These are phyloP conservation scores for Scelioninae gen. 1 DNA, from an alignment of 2,888 invertebrate species.

Conservation along the genomic window DNA sequence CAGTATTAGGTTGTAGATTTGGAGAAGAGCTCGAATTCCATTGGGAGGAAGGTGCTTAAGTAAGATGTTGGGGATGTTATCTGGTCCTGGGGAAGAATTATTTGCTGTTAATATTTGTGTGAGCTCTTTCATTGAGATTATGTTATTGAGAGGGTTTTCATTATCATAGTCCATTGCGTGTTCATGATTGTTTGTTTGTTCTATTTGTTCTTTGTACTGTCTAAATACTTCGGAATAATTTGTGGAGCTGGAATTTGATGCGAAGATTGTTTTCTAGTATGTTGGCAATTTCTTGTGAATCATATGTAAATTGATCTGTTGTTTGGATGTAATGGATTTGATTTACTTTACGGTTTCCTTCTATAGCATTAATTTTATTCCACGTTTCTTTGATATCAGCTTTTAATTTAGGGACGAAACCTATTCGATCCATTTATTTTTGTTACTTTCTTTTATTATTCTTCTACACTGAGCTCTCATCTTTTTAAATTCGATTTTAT, in stretches of 20 bases:
- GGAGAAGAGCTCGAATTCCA: conserved; percentile 15
- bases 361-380: conserved; percentile 9
- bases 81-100: not conserved
- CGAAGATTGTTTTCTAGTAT: conserved; percentile 8
- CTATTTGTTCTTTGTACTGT: not conserved
- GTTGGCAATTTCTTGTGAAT: conserved; percentile 2
- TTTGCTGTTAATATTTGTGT: not conserved
- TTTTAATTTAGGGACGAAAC: not conserved
- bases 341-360: not conserved
- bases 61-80: conserved; percentile 44
- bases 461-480: not conserved
- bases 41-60: conserved; percentile 51
- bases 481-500: conserved; percentile 32
- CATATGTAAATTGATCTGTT: not conserved
- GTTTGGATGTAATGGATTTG: not conserved
- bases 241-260: conserved; percentile 1
- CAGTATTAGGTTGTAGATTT: conserved; percentile 64
- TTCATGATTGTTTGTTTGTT: not conserved
- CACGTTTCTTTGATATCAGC: not conserved
- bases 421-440: not conserved
- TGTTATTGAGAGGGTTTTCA: not conserved
- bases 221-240: conserved; percentile 6
- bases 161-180: not conserved
- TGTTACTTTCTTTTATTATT: conserved; percentile 6
- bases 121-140: not conserved